Conservation (phyloP, 2,113 vertebrate species). For the Puma concolor region DNA sequence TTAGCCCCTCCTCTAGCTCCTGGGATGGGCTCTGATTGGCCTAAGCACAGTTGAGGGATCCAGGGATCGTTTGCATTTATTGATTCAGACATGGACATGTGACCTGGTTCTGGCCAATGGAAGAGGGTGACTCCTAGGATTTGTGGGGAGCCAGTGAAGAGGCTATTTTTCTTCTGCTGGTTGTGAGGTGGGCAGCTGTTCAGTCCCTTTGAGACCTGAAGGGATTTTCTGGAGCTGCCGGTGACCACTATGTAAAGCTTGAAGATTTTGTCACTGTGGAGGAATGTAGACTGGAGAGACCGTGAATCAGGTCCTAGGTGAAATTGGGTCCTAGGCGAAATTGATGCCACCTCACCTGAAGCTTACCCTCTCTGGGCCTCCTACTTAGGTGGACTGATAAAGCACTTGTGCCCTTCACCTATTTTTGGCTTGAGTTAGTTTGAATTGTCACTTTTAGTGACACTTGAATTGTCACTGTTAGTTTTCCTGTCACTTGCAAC, state of each 20-base stretch:
- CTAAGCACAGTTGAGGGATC: background rate
- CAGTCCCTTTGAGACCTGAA: background rate
- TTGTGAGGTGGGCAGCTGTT: too few species aligned
- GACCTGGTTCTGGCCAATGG: background rate
- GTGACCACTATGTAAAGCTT: background rate
- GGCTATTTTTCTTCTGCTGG: background rate
- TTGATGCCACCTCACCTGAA: background rate
- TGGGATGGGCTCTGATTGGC: background rate
- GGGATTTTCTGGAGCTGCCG: background rate
- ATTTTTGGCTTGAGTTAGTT: background rate
- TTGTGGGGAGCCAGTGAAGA: background rate
- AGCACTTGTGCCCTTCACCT: background rate
- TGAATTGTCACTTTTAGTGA: background rate
- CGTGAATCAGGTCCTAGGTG: background rate
- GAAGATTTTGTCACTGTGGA: background rate
- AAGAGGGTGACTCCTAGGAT: background rate
- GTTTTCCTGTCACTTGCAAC: background rate
- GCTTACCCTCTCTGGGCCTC: background rate
- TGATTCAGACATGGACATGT: background rate
- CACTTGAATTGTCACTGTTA: too few species aligned
- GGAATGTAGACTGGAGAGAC: background rate
- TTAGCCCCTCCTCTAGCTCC: background rate
- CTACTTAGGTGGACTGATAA: background rate
- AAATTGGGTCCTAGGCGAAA: background rate
- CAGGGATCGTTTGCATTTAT: background rate